Base-by-base conservation (phyloP, 92 coral and sea anemone genomes). In the Actinostola sp. region DNA sequence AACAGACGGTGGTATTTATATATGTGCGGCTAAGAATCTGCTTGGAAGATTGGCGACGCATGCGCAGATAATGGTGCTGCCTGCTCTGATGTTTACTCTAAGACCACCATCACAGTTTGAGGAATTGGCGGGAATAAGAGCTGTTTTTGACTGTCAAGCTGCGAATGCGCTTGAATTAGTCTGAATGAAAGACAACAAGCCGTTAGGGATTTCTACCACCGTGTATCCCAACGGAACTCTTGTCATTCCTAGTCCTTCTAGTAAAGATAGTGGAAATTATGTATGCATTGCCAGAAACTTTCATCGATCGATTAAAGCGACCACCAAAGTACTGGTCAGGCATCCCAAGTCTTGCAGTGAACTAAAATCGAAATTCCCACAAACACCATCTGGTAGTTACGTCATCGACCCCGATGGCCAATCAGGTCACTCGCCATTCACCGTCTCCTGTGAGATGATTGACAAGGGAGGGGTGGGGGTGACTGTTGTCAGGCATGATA, bases 401-500 rank as follows among this genome's bases (percentile, higher is more conserved):
- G 70, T 77, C 63, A 77, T 77, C 13, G 83, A 77, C 44, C 83
- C 83, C 33, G 83, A 77, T 68, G 83, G 83, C 52, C 60, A 39
- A 15, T 72, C 67, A 69, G 83, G 76, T 0, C 53, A 43, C 32
- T 49, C 78, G 33, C 66, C 86, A 14, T 73, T 85, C 46, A 58
- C 72, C 9, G 90, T 79, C 17, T 78, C 27, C 30, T 85, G 89
- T 52, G 85, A 85, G 46, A 85, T 79, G 89, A 79, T 73, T 55
- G 80, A 69, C 71, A 85, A 81, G 75, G 75, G 61, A 38, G 86
- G 80, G 35, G 75, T 81, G 2, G 86, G 86, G 73, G 86, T 81
- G 82, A 84, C 89, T 57, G 81, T 72, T 66, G 76, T 85, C 14
- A 75, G 90, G 65, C 90, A 85, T 77, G n/a, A n/a, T n/a, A n/a